Evolutionary conservation across 2,113 vertebrate species (phyloP).

Genomic region (Talpa occidentalis): DNA sequence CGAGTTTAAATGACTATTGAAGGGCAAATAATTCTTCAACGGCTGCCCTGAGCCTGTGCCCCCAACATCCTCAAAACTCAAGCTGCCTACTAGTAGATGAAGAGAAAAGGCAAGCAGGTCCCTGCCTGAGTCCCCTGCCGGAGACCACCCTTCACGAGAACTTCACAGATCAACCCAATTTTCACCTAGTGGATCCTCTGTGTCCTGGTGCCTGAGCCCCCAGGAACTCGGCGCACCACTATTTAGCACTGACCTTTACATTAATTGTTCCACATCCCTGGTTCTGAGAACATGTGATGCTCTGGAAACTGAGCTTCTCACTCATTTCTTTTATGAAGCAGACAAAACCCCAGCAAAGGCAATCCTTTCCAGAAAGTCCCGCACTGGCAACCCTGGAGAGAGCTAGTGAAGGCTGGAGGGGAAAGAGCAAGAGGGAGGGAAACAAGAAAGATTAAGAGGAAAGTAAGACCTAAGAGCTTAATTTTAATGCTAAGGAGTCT

Average conservation of each 20-base stretch:
- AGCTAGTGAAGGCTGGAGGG: not conserved
- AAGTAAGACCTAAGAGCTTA: not conserved
- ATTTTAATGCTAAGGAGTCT: not conserved
- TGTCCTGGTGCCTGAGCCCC: not conserved
- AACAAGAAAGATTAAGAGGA: not conserved
- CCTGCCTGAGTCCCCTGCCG: not conserved
- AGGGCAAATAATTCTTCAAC: not conserved
- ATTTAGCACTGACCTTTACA: not conserved
- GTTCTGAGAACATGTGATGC: not conserved
- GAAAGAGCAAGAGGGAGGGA: not conserved
- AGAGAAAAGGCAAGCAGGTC: not conserved
- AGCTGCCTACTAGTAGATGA: not conserved
- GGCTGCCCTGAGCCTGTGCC: not conserved
- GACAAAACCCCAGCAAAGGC: not conserved
- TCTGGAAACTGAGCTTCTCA: not conserved
- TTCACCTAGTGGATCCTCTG: not conserved
- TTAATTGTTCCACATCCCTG: not conserved
- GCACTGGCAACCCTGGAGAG: not conserved
- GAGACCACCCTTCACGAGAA: not conserved
- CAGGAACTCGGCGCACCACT: not conserved
- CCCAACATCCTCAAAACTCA: not conserved
- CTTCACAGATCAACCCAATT: not conserved
- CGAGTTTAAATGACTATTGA: not conserved
- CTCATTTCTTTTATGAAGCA: not conserved
- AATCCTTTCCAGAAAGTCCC: conserved; percentile 26